Percentiles rank a stretch among this genome's conserved stretches.
These are phyloP conservation scores for Atherinomorus stipes DNA, from an alignment of 2,113 vertebrate species.

Conservation along the genomic window DNA sequence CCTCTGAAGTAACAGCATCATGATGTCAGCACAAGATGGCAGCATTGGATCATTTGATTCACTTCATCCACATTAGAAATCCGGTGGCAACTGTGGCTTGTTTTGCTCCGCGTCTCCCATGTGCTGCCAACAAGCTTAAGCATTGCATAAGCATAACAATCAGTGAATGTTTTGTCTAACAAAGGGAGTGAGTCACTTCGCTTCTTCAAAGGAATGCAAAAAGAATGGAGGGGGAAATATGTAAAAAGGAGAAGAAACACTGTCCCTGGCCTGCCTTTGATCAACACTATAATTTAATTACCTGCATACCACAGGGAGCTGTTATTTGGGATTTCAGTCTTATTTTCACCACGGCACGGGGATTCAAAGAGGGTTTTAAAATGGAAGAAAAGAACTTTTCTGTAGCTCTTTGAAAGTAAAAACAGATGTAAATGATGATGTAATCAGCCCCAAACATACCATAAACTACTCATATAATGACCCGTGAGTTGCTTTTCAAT, in stretches of 20 bases:
- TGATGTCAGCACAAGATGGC: slow-evolving; percentile 63
- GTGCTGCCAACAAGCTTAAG: slow-evolving; percentile 37
- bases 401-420: slow-evolving; percentile 3
- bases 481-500: no score
- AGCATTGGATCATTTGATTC: slow-evolving; percentile 46
- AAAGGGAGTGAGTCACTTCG: slow-evolving; percentile 67
- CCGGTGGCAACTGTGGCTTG: background rate
- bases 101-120: background rate
- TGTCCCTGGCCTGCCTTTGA: slow-evolving; percentile 62
- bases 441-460: background rate
- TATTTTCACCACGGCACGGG: background rate
- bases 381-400: background rate
- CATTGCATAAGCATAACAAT: slow-evolving; percentile 53
- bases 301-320: slow-evolving; percentile 49
- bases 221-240: slow-evolving; percentile 39
- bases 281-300: slow-evolving; percentile 72
- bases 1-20: background rate
- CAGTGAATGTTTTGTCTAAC: slow-evolving; percentile 57
- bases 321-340: slow-evolving; percentile 49
- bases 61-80: fast-evolving
- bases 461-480: background rate
- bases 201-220: slow-evolving; percentile 64
- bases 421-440: slow-evolving; percentile 16
- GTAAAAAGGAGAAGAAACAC: slow-evolving; percentile 6
- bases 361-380: slow-evolving; percentile 32